Evolutionary conservation across 2,888 invertebrate genomes (phyloP), one percentile per base, ranked within the genome.

Genomic region (Actias luna): DNA sequence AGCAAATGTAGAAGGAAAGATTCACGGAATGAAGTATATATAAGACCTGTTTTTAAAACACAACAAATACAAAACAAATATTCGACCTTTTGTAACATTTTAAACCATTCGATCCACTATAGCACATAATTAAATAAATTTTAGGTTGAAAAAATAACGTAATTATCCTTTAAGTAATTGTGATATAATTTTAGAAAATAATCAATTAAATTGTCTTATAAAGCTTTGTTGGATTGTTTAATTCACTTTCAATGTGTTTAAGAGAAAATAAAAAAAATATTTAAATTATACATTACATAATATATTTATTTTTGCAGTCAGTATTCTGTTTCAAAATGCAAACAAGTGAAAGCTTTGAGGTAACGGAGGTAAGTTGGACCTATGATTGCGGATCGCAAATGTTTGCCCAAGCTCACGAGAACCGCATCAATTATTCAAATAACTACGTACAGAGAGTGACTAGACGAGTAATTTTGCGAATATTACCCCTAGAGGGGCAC

Each of bases 351-450:
- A 71, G 75, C 79, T 79, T 75, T 75, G 77, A 80, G 71, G 75
- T 72, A 75, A 79, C 77, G 75, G 73, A 75, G 72, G 73, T 77
- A 83, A 87, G 80, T 85, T 82, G 80, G 85, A 86, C 87, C 86
- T 88, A 82, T 88, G 88, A 89, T 88, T 88, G 89, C 86, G 81
- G 81, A 84, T 84, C 76, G 87, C 89, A 88, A 90, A 91, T 85
- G 85, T 90, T 89, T 89, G 88, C 82, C 73, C 71, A 76, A 80
- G 84, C 85, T 85, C 85, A 84, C 83, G 80, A 79, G 85, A 79
- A 78, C 80, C 78, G 79, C 83, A 85, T 88, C 87, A 89, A 89
- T 89, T 89, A 90, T 91, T 90, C 88, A 89, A 88, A 89, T 88
- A 87, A 84, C 87, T 85, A 83, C 79, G 80, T 74, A 78, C 78